phyloP scores from a whole-genome alignment of 1,140 invertebrate genomes.

The Drosophila kurseongensis region DNA sequence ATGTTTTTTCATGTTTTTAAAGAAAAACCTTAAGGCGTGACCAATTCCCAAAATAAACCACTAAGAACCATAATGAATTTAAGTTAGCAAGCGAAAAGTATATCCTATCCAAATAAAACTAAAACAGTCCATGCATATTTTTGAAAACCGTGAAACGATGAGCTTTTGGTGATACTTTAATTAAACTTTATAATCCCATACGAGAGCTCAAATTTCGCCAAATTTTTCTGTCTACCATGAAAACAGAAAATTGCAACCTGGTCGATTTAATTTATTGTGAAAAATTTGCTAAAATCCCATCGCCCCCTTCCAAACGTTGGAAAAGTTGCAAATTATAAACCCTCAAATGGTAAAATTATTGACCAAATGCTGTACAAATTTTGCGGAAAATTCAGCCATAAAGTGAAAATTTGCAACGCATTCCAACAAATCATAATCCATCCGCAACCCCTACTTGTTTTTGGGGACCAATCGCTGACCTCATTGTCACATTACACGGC shows the following conservation, averaged over 20 bases:
- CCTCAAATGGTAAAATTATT: constrained; percentile 29
- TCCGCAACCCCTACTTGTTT: background rate
- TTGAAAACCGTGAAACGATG: background rate
- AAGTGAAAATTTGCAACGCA: constrained; percentile 6
- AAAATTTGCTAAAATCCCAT: background rate
- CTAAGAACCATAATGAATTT: too few relatives aligned
- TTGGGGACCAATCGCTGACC: background rate
- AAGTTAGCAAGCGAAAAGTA: too few relatives aligned
- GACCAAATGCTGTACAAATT: constrained; percentile 32
- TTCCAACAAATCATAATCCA: constrained; percentile 24
- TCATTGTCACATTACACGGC: constrained; percentile 42
- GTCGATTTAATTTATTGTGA: constrained; percentile 15
- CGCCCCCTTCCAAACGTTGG: background rate
- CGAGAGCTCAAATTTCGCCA: background rate
- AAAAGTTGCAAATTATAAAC: constrained; percentile 23
- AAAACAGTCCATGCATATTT: too few relatives aligned
- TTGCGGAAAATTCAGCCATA: constrained; percentile 27
- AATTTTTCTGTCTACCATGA: background rate
- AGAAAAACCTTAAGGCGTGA: background rate
- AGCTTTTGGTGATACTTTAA: background rate
- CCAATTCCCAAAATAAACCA: background rate
- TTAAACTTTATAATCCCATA: background rate
- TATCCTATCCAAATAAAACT: too few relatives aligned
- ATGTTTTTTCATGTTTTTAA: too few relatives aligned
- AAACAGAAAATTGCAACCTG: constrained; percentile 18